A percentile compares a stretch with the other conserved stretches of the same genome.
phyloP scores from a whole-genome alignment of 2,113 vertebrate genomes.

The Leucoraja erinaceus region DNA sequence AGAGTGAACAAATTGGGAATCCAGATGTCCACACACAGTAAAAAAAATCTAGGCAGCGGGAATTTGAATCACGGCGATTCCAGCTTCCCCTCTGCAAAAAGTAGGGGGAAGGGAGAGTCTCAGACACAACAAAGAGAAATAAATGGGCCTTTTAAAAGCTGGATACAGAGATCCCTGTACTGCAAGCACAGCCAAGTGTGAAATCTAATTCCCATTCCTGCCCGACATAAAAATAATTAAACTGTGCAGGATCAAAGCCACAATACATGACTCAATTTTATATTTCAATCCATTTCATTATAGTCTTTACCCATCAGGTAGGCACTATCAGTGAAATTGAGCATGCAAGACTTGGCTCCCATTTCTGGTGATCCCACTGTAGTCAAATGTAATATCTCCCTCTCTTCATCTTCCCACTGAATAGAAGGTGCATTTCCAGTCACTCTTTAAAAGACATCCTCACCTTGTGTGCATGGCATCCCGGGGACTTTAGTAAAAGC shows the following conservation, averaged over 20 bases:
- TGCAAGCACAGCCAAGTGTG: constrained; percentile 25
- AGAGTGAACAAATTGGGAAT: neutral
- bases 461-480: neutral
- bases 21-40: neutral
- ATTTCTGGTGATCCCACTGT: neutral
- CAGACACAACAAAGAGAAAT: neutral
- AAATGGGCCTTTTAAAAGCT: constrained; percentile 30
- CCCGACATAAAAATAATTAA: constrained; percentile 34
- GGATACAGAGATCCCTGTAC: constrained; percentile 17
- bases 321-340: constrained; percentile 25
- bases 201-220: constrained; percentile 33
- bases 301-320: neutral
- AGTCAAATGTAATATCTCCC: neutral
- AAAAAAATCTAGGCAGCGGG: neutral
- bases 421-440: neutral
- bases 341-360: constrained; percentile 18
- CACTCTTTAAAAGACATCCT: neutral
- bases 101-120: neutral
- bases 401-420: neutral
- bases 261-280: constrained; percentile 30
- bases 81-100: neutral
- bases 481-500: neutral
- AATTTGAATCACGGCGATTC: neutral
- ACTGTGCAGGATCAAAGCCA: constrained; percentile 3
- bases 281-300: constrained; percentile 34